These are phyloP conservation scores for Hedya salicella DNA, from an alignment of 2,888 invertebrate genomes.

Conservation along the genomic window DNA sequence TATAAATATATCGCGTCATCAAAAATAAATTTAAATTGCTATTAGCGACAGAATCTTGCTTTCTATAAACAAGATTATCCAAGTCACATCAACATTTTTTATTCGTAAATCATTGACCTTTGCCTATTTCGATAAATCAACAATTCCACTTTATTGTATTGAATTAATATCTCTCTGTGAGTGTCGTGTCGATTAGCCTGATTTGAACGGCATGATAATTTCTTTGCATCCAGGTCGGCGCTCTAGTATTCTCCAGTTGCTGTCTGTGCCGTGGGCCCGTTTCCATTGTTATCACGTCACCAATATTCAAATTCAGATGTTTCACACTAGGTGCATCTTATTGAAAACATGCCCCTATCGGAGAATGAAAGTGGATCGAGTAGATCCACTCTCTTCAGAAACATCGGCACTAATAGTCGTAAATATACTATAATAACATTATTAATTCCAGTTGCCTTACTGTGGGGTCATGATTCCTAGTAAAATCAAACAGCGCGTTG, in stretches of 20 bases:
- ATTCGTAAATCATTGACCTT: not conserved
- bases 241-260: slow-evolving; percentile 33
- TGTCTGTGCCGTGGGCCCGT: slow-evolving; percentile 20
- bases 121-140: not conserved
- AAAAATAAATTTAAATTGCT: no score
- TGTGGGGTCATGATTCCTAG: no score
- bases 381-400: not conserved
- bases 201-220: slow-evolving; percentile 45
- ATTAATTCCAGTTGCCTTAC: no score
- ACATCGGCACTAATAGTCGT: no score
- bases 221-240: slow-evolving; percentile 42
- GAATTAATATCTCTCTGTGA: slow-evolving; percentile 15
- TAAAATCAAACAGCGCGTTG: no score
- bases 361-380: not conserved
- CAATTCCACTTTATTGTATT: slow-evolving; percentile 11
- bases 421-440: no score
- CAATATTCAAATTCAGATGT: slow-evolving; percentile 21
- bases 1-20: no score
- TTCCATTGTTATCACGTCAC: slow-evolving; percentile 28
- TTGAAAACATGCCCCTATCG: no score
- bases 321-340: slow-evolving; percentile 2
- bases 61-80: not conserved
- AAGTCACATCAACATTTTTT: not conserved
- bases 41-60: no score
- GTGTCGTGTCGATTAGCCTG: slow-evolving; percentile 40